A percentile compares a stretch with the other conserved stretches of the same genome.
These are phyloP conservation scores for Apteryx mantelli DNA, from an alignment of 2,113 vertebrate genomes.

Conservation along the genomic window DNA sequence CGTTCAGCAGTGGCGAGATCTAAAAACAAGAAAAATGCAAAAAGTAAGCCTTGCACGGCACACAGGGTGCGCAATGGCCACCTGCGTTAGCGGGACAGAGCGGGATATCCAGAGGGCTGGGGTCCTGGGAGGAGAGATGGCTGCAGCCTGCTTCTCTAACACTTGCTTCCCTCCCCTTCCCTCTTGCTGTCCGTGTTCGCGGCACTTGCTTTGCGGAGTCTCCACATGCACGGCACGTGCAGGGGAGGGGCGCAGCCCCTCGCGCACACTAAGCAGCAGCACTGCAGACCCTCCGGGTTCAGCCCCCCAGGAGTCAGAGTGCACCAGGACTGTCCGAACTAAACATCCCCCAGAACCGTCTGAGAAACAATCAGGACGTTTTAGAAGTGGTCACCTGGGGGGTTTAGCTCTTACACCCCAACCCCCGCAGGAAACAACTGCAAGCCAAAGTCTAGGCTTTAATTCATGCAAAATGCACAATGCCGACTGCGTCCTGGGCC, in stretches of 20 bases:
- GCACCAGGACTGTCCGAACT: neutral
- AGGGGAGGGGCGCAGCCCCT: too few species aligned
- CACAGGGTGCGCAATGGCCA: neutral
- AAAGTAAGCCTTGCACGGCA: neutral
- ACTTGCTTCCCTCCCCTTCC: neutral
- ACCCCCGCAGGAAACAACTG: rapidly evolving
- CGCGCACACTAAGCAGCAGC: neutral
- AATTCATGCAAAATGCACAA: too few species aligned
- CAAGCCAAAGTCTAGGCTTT: neutral
- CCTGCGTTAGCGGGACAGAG: neutral
- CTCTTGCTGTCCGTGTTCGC: neutral
- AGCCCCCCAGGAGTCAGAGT: neutral
- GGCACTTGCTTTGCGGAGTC: neutral
- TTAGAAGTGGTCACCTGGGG: neutral
- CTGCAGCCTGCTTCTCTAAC: neutral
- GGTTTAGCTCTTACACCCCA: neutral
- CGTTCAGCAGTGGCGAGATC: neutral
- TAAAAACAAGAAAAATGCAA: neutral
- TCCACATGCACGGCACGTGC: neutral
- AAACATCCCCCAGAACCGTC: neutral
- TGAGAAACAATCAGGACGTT: neutral
- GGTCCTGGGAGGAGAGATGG: neutral
- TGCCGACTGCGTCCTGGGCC: too few species aligned
- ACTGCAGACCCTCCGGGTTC: neutral
- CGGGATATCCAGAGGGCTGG: neutral